Conservation (phyloP, 2,888 invertebrate genomes). For the Gastrophysa polygoni region DNA sequence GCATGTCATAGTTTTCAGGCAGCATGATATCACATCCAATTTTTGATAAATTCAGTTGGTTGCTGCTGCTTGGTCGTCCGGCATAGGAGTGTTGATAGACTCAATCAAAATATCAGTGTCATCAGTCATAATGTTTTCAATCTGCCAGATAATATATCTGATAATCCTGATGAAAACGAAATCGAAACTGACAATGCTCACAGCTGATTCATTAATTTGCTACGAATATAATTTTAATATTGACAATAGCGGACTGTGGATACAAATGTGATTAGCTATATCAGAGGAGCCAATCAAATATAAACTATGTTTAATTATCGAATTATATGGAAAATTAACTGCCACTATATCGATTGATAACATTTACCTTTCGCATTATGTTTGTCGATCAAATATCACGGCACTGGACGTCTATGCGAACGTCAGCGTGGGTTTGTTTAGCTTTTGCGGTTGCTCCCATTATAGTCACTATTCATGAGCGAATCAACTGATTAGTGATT, state of each 20-base stretch:
- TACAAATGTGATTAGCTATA: constrained; percentile 45
- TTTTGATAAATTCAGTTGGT: too few species aligned
- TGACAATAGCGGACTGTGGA: constrained; percentile 34
- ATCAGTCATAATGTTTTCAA: too few species aligned
- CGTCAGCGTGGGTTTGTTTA: constrained; percentile 38
- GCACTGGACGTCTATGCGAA: constrained; percentile 36
- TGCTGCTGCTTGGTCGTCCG: too few species aligned
- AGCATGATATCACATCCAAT: too few species aligned
- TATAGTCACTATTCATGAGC: constrained; percentile 39
- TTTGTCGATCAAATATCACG: constrained; percentile 49
- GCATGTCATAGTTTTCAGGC: too few species aligned
- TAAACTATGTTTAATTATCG: constrained; percentile 47
- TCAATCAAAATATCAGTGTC: too few species aligned
- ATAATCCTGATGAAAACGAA: not conserved
- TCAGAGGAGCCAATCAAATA: constrained; percentile 41
- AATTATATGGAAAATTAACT: constrained; percentile 52
- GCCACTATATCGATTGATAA: constrained; percentile 49
- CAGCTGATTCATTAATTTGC: constrained; percentile 23
- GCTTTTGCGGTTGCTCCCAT: constrained; percentile 44
- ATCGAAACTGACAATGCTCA: not conserved
- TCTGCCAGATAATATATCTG: not conserved
- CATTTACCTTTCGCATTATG: constrained; percentile 49
- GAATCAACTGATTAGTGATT: constrained; percentile 20
- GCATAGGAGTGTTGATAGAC: too few species aligned
- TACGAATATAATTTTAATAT: constrained; percentile 32